Evolutionary conservation across 2,113 vertebrate species (phyloP), one percentile per base, ranked within the genome.

Genomic region (Zosterops lateralis): DNA sequence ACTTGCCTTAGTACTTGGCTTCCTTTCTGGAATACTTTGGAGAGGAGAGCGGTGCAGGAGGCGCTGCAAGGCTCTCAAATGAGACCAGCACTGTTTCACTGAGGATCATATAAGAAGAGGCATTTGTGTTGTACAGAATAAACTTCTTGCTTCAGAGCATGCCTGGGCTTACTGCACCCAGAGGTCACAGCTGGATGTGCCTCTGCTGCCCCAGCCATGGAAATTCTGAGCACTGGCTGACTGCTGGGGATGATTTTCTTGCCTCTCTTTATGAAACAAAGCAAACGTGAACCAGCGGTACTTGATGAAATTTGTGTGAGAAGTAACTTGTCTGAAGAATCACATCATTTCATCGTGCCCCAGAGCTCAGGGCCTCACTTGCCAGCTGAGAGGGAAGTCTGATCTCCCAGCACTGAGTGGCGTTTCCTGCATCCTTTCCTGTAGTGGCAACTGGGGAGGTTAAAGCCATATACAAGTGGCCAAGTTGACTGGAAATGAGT

Each of bases 1-100:
- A 56, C 86, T 95, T 93, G 79, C 77, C 64, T 86, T 61, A 45
- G 76, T 72, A 44, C 84, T 94, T 96, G 94, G 94, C 95, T 77
- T 88, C 62, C 64, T 66, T 61, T 94, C 64, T 47, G 6, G 32
- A 93, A 54, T 40, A 42, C 82, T 90, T 90, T 45, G 77, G 71
- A 92, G 79, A 64, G 72, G 57, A 67, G 68, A 74, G 80, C 0
- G 0, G 44, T 42, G 42, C 73, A 71, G 88, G 61, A 65, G 81
- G 84, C 78, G 4, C 57, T 45, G 80, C 0, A 21, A 47, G 76
- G 50, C 74, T 84, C 60, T 76, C 2, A 5, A 75, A 76, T 15
- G 54, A 66, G 82, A 26, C 70, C 29, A 9, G 36, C 34, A 4
- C 42, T 47, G 53, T 45, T 74, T 57, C 22, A 1, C 19, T 79